Conservation (phyloP, 2,797 vertebrate genomes). For the Amniataba percoides region DNA sequence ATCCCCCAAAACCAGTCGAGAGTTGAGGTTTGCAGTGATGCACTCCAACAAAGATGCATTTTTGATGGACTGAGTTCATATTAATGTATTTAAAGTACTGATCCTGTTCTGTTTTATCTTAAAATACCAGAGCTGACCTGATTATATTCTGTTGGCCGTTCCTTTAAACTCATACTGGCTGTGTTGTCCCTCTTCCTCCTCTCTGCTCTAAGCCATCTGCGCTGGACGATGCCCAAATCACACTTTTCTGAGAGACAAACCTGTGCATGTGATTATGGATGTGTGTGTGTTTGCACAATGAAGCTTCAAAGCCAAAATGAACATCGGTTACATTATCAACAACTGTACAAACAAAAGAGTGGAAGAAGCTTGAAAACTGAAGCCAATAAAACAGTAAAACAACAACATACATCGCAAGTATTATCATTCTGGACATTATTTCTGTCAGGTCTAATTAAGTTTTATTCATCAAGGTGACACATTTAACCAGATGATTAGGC, state of each 20-base stretch:
- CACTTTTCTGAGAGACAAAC: conserved; percentile 36
- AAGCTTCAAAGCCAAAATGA: conserved; percentile 32
- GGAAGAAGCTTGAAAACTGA: conserved; percentile 10
- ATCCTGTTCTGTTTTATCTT: not conserved
- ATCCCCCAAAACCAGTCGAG: not conserved
- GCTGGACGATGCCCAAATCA: conserved; percentile 40
- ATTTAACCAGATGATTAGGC: too few relatives aligned
- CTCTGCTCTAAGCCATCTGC: conserved; percentile 42
- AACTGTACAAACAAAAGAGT: conserved; percentile 7
- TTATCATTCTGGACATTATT: not conserved
- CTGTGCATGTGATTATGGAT: not conserved
- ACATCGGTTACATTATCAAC: conserved; percentile 17
- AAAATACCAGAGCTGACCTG: not conserved
- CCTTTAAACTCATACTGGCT: conserved; percentile 5
- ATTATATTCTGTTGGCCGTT: not conserved
- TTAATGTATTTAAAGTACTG: not conserved
- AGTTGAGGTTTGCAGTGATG: not conserved
- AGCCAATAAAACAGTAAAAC: not conserved
- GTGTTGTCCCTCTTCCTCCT: conserved; percentile 7
- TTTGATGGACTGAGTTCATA: not conserved
- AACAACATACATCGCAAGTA: too few relatives aligned
- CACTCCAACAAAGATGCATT: not conserved
- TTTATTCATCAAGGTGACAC: not conserved
- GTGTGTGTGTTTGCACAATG: not conserved
- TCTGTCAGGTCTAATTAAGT: not conserved